phyloP scores from a whole-genome alignment of 2,113 vertebrate species.

The Percopsis transmontana region DNA sequence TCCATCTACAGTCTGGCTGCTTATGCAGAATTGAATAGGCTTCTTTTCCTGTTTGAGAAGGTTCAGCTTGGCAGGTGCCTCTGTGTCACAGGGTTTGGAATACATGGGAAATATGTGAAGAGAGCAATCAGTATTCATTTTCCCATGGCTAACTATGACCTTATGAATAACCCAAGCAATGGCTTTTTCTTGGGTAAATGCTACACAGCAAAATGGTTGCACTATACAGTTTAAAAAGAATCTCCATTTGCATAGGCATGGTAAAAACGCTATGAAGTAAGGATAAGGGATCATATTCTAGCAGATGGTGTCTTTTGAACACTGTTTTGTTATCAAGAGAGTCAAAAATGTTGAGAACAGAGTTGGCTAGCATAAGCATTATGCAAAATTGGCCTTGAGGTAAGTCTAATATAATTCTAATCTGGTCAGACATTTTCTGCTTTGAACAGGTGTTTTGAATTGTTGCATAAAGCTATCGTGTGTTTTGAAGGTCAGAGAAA shows the following conservation, averaged over 20 bases:
- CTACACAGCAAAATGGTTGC: constrained; percentile 43
- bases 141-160: constrained; percentile 61
- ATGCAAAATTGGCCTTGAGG: constrained; percentile 14
- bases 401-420: constrained; percentile 9
- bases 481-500: constrained; percentile 11
- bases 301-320: constrained; percentile 45
- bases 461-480: neutral
- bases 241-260: no score
- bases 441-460: constrained; percentile 5
- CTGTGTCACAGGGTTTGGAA: constrained; percentile 42
- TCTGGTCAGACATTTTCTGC: constrained; percentile 1
- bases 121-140: constrained; percentile 66
- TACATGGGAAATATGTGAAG: constrained; percentile 36
- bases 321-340: constrained; percentile 31
- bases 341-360: constrained; percentile 5
- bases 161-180: constrained; percentile 51
- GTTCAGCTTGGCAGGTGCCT: constrained; percentile 63
- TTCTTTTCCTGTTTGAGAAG: constrained; percentile 57
- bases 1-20: constrained; percentile 50
- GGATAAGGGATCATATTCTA: constrained; percentile 71
- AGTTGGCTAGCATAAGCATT: constrained; percentile 26
- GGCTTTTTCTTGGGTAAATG: constrained; percentile 40
- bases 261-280: neutral
- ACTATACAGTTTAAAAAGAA: constrained; percentile 27
- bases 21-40: constrained; percentile 66